Conservation (phyloP, 2,888 invertebrate species). For the Harpalus rubripes region DNA sequence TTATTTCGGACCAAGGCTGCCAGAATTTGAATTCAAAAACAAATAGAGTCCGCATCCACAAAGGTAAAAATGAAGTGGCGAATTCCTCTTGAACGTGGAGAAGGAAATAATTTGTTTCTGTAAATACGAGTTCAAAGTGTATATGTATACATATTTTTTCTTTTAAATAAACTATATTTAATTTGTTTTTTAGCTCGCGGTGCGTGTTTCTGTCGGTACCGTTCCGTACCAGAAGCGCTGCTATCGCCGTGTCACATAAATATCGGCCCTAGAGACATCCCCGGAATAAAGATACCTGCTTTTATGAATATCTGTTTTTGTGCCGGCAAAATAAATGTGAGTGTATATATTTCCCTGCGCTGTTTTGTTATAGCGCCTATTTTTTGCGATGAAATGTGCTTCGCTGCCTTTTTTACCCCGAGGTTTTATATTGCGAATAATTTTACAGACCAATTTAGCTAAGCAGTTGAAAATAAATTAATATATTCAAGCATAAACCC, state of each 20-base stretch:
- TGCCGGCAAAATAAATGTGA: slow-evolving; percentile 57
- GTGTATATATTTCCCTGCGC: slow-evolving; percentile 54
- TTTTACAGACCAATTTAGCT: slow-evolving; percentile 31
- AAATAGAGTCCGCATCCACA: slow-evolving; percentile 2
- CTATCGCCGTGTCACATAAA: slow-evolving; percentile 54
- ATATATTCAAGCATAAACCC: slow-evolving; percentile 8
- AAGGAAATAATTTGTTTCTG: slow-evolving; percentile 32
- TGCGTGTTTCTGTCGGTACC: slow-evolving; percentile 42
- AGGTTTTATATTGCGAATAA: slow-evolving; percentile 53
- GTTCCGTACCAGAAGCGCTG: slow-evolving; percentile 18
- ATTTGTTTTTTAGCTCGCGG: slow-evolving; percentile 48
- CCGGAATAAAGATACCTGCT: slow-evolving; percentile 61
- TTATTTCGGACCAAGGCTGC: slow-evolving; percentile 9
- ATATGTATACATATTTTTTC: slow-evolving; percentile 10
- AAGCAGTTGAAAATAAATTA: slow-evolving; percentile 42
- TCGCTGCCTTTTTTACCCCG: slow-evolving; percentile 8
- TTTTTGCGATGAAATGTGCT: slow-evolving; percentile 54
- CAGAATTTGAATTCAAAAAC: slow-evolving; percentile 1
- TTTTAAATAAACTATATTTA: slow-evolving; percentile 62
- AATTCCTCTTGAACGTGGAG: slow-evolving; percentile 11
- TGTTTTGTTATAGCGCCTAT: slow-evolving; percentile 53
- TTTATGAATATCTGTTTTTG: slow-evolving; percentile 65
- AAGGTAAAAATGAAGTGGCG: background rate
- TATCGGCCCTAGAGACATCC: slow-evolving; percentile 57
- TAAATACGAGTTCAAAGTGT: slow-evolving; percentile 42